Base-by-base conservation (phyloP, 2,888 invertebrate species). In the Orchestes rusci region DNA sequence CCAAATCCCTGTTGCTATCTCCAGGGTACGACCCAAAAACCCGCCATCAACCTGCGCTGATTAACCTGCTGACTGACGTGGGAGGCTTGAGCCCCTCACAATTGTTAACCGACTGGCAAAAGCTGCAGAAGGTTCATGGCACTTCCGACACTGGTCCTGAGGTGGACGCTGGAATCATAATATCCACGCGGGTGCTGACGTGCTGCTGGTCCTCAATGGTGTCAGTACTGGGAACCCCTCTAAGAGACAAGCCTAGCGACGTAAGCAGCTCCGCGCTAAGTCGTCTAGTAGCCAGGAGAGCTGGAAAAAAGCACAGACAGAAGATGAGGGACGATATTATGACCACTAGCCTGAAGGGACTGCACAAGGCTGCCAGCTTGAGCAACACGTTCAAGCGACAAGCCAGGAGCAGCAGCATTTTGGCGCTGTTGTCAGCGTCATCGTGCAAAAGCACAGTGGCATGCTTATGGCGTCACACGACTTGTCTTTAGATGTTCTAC, bases 161-260 rank as follows among this genome's bases (percentile, higher is more conserved):
- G 56, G 76, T 82, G 10, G 85, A 86, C 59, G 89, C 90, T 0
- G 88, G 88, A 53, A 76, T 83, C 19, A 83, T 84, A 54, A 72
- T 86, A 61, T 81, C 85, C 1, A 73, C 86, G 57, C 73, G 86
- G 44, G 80, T 94, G 23, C 67, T 95, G 37, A 90, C 90, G 1
- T 88, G 89, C 57, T 91, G 92, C 60, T 95, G 94, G 94, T 84
- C 86, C 28, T 88, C 89, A 0, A 85, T 93, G 75, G 82, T 94
- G 47, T 84, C 85, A 12, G 89, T 95, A 1, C 70, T 94, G 12
- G 88, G 92, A 33, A 81, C 83, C 0, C 83, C 87, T 0, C 68
- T 90, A 16, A 68, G 63, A 44, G 56, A 43, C 57, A 60, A 20
- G 39, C 46, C 45, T 7, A 45, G 34, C 16, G 17, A 47, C 7